phyloP scores from a whole-genome alignment of 2,797 vertebrate genomes.

The Muraenolepis orangiensis region DNA sequence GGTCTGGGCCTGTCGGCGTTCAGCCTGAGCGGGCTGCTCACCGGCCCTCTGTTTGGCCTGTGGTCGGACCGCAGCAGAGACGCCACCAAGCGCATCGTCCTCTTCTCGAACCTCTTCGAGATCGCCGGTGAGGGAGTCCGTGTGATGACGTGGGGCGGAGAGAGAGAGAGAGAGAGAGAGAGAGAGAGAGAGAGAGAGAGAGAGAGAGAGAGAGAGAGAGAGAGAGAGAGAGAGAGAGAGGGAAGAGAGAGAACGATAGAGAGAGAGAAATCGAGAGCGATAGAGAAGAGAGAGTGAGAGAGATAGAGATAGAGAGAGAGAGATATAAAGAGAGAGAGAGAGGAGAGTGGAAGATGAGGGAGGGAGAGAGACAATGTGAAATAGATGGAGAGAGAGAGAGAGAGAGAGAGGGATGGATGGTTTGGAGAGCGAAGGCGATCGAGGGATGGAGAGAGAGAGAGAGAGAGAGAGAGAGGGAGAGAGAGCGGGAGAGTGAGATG shows the following conservation, averaged over 20 bases:
- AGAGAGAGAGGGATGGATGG: not conserved
- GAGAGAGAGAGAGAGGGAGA: not conserved
- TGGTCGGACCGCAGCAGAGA: constrained; percentile 77
- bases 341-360: not conserved
- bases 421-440: too few relatives aligned
- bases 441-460: not conserved
- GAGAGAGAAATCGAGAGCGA: not conserved
- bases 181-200: not conserved
- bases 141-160: not conserved
- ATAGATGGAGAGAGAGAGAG: not conserved
- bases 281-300: not conserved
- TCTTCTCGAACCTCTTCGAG: constrained; percentile 82
- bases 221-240: not conserved
- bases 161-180: too few relatives aligned
- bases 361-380: too few relatives aligned
- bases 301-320: not conserved
- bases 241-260: not conserved
- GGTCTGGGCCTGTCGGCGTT: constrained; percentile 83
- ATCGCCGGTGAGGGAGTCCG: constrained; percentile 71
- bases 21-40: constrained; percentile 77
- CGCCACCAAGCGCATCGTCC: constrained; percentile 76
- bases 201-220: not conserved
- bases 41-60: constrained; percentile 75
- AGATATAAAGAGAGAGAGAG: not conserved
- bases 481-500: too few relatives aligned